Evolutionary conservation across 2,797 vertebrate species (phyloP), one percentile per base, ranked within the genome.

Genomic region (Hephaestus fuliginosus): DNA sequence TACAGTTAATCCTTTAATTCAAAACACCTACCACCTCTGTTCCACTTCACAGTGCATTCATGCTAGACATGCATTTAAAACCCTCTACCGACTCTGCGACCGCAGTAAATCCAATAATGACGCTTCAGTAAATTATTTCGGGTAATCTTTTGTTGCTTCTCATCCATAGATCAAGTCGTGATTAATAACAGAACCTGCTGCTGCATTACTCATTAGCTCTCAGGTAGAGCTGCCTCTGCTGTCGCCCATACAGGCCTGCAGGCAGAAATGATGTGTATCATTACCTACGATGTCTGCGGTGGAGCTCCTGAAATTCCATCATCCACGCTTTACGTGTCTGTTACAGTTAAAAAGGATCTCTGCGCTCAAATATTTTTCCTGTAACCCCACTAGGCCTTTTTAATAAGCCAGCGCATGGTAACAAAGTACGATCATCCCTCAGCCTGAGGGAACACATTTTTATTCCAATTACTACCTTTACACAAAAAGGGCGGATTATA

Each of bases 241-340:
- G 86, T 83, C 60, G 56, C 65, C 62, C 68, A 5, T 56, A 39
- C 51, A 55, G 66, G 44, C 81, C 86, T 74, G 81, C 70, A 25
- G 90, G 86, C 82, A 77, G 66, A 85, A 84, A 87, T 80, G 78
- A 87, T 86, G 84, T 77, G 86, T 89, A 81, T 92, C 90, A 90
- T 91, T 89, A 91, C 78, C 80, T 70, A 61, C 76, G 33, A 52
- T 60, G 83, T 86, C 86, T 81, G 67, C 28, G 69, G 68, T 66
- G 63, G 62, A 78, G 86, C 81, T 81, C 49, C 69, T 41, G 69
- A 82, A 81, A 83, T 83, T 85, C 79, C 78, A 81, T 89, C 86
- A 91, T 85, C 81, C 74, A 68, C 7, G 15, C 84, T 84, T 81
- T 82, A 69, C 46, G 41, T 78, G 60, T 91, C 86, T 83, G 74